Percentiles rank a stretch among this genome's conserved stretches.
phyloP scores from a whole-genome alignment of 2,888 invertebrate genomes.

The Zygogramma bicolorata region DNA sequence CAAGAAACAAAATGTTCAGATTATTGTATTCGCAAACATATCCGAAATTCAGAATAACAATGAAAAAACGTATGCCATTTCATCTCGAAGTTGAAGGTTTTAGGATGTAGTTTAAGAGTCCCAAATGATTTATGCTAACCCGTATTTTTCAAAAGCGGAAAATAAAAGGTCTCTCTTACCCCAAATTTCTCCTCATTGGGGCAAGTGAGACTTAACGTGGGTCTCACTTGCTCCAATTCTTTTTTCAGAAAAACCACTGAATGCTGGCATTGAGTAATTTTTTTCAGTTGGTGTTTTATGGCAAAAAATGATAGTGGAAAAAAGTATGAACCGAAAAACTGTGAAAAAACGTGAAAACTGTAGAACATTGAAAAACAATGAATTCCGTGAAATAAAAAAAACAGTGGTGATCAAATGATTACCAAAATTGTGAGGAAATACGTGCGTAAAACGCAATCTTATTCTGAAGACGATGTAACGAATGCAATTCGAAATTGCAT shows the following conservation, averaged over 20 bases:
- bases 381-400: neutral
- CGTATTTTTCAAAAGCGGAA: neutral
- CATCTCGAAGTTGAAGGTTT: neutral
- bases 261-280: neutral
- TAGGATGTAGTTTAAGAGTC: neutral
- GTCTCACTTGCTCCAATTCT: too few species aligned
- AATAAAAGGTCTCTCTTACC: neutral
- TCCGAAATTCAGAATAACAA: neutral
- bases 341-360: too few species aligned
- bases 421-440: neutral
- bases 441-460: neutral
- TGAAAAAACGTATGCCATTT: neutral
- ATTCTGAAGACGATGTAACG: neutral
- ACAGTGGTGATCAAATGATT: neutral
- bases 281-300: neutral
- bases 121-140: neutral
- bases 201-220: too few species aligned
- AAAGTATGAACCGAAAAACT: neutral
- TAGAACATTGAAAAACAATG: neutral
- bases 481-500: constrained; percentile 15
- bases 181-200: neutral
- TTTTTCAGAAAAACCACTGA: neutral
- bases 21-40: neutral
- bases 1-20: neutral
- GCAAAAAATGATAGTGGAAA: neutral